Evolutionary conservation across 2,797 vertebrate genomes (phyloP).

Genomic region (Gymnoscopelus braueri): DNA sequence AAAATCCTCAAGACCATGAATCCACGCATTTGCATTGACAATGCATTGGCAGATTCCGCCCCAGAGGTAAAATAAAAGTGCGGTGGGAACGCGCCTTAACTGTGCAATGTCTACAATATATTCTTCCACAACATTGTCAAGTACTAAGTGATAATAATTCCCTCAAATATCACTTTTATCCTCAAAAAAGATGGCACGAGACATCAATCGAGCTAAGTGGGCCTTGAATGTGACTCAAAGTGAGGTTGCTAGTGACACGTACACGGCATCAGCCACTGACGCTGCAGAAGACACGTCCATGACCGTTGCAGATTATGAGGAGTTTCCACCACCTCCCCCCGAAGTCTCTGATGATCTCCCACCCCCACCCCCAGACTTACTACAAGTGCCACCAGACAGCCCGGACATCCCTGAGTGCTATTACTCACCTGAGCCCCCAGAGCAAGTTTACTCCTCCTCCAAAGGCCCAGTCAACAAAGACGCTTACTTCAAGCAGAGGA

Average conservation of each 20-base stretch:
- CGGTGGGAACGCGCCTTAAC: too few species aligned
- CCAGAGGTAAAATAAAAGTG: too few species aligned
- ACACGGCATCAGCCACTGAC: constrained; percentile 62
- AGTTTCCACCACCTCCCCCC: constrained; percentile 82
- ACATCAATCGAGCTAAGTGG: constrained; percentile 82
- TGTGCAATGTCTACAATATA: too few species aligned
- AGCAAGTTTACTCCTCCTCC: constrained; percentile 54
- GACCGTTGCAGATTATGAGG: constrained; percentile 70
- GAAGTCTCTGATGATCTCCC: constrained; percentile 84
- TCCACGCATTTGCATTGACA: too few species aligned
- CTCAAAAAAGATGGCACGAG: constrained; percentile 86
- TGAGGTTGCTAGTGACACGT: constrained; percentile 67
- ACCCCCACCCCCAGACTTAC: constrained; percentile 83
- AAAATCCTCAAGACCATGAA: too few species aligned
- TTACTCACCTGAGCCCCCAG: constrained; percentile 80
- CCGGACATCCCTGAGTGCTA: constrained; percentile 71
- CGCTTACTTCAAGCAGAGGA: constrained; percentile 84
- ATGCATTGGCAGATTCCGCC: too few species aligned
- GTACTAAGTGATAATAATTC: constrained; percentile 17
- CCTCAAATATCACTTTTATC: constrained; percentile 70
- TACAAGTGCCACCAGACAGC: constrained; percentile 79
- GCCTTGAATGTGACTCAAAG: constrained; percentile 77
- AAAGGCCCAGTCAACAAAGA: constrained; percentile 79
- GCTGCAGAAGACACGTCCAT: constrained; percentile 54
- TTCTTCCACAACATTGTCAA: too few species aligned